Base-by-base conservation (phyloP, 2,797 vertebrate species). In the Megalops cyprinoides region DNA sequence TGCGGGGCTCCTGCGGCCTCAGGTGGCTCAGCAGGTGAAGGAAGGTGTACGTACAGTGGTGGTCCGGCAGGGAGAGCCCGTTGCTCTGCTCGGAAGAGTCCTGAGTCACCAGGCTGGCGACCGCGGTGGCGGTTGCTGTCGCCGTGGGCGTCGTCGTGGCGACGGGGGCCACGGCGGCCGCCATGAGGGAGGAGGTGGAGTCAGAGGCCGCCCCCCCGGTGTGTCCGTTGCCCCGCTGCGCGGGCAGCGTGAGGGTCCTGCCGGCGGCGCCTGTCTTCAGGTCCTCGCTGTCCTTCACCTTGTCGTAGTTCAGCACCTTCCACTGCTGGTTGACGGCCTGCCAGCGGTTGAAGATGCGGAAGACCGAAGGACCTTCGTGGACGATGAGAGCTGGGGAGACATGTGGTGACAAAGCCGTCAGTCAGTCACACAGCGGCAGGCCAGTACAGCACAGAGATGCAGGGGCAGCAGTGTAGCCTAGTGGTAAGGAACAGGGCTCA, bases 261-360 rank as follows among this genome's bases (percentile, higher is more conserved):
- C 96, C 94, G 79, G 86, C 87, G 79, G 94, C 90, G 67, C 91
- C 86, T n/a, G 94, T 87, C 91, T 98, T 98, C 91, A 95, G 92
- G 81, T 98, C 97, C 81, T 97, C 94, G 62, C 96, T 92, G 95
- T 99, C 98, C 93, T 96, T 96, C 4, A 96, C 91, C 93, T 98
- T 99, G 88, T 99, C 95, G 83, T 99, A 99, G 94, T 99, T 99
- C 90, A 99, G 92, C 85, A 99, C 98, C 92, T 99, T 99, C 98
- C 98, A 99, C 90, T 99, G 97, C 91, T 99, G 98, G 94, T 99
- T 99, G 86, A 99, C 98, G 0, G 98, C 98, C 92, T 99, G 98
- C 98, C 98, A 99, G 84, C 98, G 95, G 87, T 98, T 97, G 91
- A 99, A 99, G 91, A 99, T 99, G 78, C 98, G 97, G 87, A 97